Conservation (phyloP, 1,140 invertebrate species). For the Orussus abietinus region DNA sequence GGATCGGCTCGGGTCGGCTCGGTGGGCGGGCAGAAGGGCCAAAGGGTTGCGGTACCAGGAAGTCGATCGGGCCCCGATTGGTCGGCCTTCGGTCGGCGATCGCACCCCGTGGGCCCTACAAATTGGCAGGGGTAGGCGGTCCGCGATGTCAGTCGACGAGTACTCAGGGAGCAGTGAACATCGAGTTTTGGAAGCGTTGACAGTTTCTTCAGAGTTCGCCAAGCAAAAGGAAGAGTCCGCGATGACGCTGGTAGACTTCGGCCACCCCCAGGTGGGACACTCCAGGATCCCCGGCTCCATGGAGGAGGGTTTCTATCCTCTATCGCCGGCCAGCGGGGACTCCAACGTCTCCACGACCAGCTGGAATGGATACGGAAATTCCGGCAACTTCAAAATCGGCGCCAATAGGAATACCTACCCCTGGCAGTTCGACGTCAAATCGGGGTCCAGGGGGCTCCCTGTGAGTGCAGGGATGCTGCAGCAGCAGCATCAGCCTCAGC, state of each 20-base stretch:
- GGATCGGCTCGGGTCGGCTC: neutral
- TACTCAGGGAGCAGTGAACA: conserved; percentile 12
- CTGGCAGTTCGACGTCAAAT: no score
- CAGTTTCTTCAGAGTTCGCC: neutral
- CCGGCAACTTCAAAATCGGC: neutral
- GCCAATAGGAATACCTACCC: no score
- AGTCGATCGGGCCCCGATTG: conserved; percentile 12
- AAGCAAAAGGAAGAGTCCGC: conserved; percentile 1
- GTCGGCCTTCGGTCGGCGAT: conserved; percentile 1
- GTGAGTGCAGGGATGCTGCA: neutral
- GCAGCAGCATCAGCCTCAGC: conserved; percentile 2
- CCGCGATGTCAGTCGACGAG: conserved; percentile 19
- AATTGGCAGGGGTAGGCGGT: conserved; percentile 18
- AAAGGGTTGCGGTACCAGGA: conserved; percentile 3
- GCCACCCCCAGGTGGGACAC: neutral
- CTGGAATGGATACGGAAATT: conserved; percentile 14
- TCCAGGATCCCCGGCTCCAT: neutral
- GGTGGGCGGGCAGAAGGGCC: conserved; percentile 5
- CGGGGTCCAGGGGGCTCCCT: no score
- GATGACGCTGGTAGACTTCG: conserved; percentile 19
- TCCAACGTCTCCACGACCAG: conserved; percentile 19
- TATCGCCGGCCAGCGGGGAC: conserved; percentile 19
- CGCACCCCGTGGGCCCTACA: conserved; percentile 21
- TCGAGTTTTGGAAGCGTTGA: no score
- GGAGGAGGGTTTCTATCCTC: conserved; percentile 11